Evolutionary conservation across 2,113 vertebrate species (phyloP).

Genomic region (Onychorhynchus coronatus): DNA sequence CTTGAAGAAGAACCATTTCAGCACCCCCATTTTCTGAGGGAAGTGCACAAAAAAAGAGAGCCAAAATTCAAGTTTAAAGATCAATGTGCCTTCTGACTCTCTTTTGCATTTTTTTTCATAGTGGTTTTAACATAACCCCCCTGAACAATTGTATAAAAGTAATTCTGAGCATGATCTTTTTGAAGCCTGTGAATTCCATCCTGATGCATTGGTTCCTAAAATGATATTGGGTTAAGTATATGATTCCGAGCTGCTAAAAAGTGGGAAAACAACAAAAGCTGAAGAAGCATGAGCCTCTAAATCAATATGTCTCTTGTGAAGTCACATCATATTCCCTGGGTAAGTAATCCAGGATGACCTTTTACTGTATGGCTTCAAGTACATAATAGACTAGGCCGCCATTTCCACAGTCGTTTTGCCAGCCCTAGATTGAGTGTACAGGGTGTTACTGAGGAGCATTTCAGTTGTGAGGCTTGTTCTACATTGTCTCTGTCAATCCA

Average conservation of each 20-base stretch:
- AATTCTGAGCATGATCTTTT: background rate
- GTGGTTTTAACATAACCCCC: background rate
- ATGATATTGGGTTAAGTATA: background rate
- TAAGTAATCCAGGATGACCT: background rate
- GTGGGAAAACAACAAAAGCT: background rate
- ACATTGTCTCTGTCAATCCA: constrained; percentile 9
- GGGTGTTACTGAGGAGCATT: background rate
- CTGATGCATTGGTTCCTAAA: background rate
- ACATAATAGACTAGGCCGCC: background rate
- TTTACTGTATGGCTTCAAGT: background rate
- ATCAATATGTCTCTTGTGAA: background rate
- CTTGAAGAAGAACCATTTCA: background rate
- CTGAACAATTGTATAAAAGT: background rate
- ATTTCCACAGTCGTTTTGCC: background rate
- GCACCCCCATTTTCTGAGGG: background rate
- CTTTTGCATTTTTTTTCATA: background rate
- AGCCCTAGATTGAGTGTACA: background rate
- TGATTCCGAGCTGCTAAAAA: background rate
- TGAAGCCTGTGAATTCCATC: background rate
- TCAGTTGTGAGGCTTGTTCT: background rate
- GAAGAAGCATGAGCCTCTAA: background rate
- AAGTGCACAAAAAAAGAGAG: background rate
- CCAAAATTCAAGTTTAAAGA: background rate
- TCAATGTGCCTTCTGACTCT: background rate
- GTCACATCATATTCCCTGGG: background rate